These are phyloP conservation scores for Drosophila tripunctata DNA, from an alignment of 2,888 invertebrate species.

Conservation along the genomic window DNA sequence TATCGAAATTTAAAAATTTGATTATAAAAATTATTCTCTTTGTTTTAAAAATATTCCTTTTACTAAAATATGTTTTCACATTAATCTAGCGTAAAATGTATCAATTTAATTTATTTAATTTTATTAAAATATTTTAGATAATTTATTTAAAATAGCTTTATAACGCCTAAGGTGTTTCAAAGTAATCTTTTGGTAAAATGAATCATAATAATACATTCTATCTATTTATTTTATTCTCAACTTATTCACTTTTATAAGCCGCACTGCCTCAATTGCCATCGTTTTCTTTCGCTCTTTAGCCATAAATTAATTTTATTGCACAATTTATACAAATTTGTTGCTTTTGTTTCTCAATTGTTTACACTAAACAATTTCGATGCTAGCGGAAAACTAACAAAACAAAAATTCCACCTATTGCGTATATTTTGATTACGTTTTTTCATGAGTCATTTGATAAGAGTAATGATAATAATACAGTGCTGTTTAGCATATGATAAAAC, in stretches of 20 bases:
- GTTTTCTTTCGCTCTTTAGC: background rate
- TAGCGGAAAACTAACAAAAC: conserved; percentile 18
- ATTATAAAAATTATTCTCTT: no score
- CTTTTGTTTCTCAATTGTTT: conserved; percentile 32
- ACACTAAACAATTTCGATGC: conserved; percentile 16
- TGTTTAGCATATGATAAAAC: conserved; percentile 17
- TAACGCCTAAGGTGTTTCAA: no score
- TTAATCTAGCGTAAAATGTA: no score
- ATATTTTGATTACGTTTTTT: conserved; percentile 22
- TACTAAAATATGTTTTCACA: no score
- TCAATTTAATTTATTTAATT: no score
- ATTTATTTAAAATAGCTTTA: no score
- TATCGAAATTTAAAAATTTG: no score
- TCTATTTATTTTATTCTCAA: no score
- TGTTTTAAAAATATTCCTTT: no score
- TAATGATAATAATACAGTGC: conserved; percentile 47
- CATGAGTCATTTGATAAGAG: conserved; percentile 72
- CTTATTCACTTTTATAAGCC: background rate
- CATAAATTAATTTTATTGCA: conserved; percentile 49
- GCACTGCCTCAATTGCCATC: background rate
- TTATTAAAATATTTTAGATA: no score
- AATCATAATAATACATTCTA: no score
- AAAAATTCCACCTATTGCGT: conserved; percentile 16
- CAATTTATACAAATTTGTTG: conserved; percentile 55
- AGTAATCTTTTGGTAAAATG: background rate